Evolutionary conservation across 1,140 invertebrate species (phyloP).

Genomic region (Bombus turneri): DNA sequence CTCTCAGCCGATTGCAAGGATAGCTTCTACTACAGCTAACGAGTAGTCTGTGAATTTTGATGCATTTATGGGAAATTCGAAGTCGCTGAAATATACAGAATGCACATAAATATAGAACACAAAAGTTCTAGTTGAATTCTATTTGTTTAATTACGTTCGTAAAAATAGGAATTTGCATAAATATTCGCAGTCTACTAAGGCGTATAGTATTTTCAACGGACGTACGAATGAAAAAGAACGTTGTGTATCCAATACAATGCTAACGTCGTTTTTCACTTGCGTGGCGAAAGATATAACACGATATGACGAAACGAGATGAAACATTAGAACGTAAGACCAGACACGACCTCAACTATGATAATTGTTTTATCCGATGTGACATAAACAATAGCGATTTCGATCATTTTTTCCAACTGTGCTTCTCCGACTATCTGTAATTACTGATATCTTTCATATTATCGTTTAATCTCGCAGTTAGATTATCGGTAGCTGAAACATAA

Average conservation of each 20-base stretch:
- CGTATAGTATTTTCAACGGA: neutral
- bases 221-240: neutral
- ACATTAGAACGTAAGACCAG: neutral
- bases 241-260: neutral
- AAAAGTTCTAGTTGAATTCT: too few species aligned
- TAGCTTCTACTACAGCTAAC: neutral
- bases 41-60: neutral
- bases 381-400: neutral
- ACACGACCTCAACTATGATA: neutral
- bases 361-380: neutral
- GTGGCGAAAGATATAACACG: neutral
- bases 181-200: neutral
- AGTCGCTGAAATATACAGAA: too few species aligned
- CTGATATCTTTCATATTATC: neutral
- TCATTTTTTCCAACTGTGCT: neutral
- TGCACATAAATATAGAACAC: rapidly evolving
- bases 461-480: neutral
- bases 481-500: neutral
- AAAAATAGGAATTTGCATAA: neutral
- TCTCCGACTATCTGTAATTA: neutral
- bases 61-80: neutral
- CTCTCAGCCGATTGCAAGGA: neutral
- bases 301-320: neutral
- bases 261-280: neutral
- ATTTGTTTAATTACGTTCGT: neutral